Evolutionary conservation across 1,140 invertebrate species (phyloP), one percentile per base, ranked within the genome.

Genomic region (Pseudomyrmex pallidus): DNA sequence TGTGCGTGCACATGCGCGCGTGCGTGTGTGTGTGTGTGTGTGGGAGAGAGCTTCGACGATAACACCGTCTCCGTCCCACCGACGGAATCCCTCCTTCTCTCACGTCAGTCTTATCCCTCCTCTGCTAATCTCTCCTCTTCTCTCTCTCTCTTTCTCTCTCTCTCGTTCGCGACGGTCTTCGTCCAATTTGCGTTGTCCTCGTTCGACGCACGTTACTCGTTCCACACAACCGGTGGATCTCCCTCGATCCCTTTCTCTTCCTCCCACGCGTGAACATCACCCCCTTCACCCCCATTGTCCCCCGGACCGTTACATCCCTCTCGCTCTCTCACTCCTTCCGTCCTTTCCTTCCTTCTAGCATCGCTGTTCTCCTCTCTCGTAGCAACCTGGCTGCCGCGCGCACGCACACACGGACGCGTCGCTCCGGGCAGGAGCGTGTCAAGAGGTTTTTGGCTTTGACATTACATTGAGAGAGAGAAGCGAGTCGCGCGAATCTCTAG

Each of bases 41-140:
- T 84, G 87, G n/a, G n/a, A n/a, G n/a, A n/a, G n/a, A 87, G 88
- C 87, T 87, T 90, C 88, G 84, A 88, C 77, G 80, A 80, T 68
- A n/a, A 2, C 68, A 76, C 78, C 50, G 61, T 84, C 87, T 62
- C 70, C 64, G 46, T 87, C 35, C 57, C 57, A 50, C 50, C 66
- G 54, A 72, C 44, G 12, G 15, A n/a, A 12, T 68, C 59, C 57
- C 87, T 25, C 73, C 54, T 59, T 54, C 67, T 57, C 74, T 48
- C 74, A 74, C 48, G 82, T 73, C 70, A 82, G 88, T 85, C 82
- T 82, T 82, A 56, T 56, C 74, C 63, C 59, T 10, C 46, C 52
- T 13, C 10, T 20, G 13, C 7, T 20, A n/a, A 4, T 52, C 25
- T 35, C 35, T 35, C n/a, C 15, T 61, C 44, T 57, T n/a, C 48